A percentile compares a stretch with the other conserved stretches of the same genome.
Conservation (phyloP, 2,888 invertebrate genomes). For the Aphodius granarius region DNA sequence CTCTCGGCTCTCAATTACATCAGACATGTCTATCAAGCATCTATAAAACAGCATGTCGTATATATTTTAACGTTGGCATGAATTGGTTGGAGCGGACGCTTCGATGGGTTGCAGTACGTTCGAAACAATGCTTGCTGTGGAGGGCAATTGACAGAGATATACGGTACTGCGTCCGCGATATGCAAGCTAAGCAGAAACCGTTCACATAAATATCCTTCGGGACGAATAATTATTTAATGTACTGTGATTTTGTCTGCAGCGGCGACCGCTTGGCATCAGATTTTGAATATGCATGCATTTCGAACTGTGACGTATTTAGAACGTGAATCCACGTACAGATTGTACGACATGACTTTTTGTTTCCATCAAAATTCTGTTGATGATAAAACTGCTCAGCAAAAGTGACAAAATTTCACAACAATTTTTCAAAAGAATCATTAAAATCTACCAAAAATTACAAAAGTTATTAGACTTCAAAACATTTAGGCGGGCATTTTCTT, state of each 20-base stretch:
- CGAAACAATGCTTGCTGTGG: background rate
- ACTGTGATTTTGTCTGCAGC: background rate
- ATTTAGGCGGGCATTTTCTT: no score
- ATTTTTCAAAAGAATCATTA: no score
- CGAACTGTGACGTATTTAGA: background rate
- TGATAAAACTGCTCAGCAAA: no score
- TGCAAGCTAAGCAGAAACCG: background rate
- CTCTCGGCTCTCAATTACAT: background rate
- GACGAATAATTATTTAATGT: background rate
- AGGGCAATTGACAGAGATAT: background rate
- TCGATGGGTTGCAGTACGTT: background rate
- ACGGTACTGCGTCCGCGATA: background rate
- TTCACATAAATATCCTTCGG: background rate
- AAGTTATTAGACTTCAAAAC: no score
- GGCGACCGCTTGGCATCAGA: background rate
- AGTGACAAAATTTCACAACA: no score
- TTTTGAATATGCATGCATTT: background rate
- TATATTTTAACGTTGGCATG: background rate
- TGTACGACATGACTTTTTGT: background rate
- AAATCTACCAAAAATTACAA: no score
- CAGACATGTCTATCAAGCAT: background rate
- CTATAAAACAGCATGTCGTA: background rate
- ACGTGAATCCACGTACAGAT: background rate
- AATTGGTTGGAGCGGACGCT: background rate
- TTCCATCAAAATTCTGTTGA: no score